A percentile compares a stretch with the other conserved stretches of the same genome.
Conservation (phyloP, 2,113 vertebrate genomes). For the Gymnocephalus cernua region DNA sequence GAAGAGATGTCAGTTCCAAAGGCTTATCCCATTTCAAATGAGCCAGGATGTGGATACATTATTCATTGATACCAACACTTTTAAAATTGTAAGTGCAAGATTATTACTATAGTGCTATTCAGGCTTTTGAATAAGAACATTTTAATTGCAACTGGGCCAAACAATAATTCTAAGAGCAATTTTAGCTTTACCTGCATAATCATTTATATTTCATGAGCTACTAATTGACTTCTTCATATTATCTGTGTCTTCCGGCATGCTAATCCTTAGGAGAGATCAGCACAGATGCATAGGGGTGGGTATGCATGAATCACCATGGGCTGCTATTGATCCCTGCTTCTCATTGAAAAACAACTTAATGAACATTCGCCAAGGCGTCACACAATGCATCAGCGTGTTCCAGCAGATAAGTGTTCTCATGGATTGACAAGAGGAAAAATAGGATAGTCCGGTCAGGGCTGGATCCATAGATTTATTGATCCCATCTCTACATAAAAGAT, state of each 20-base stretch:
- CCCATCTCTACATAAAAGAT: slow-evolving; percentile 75
- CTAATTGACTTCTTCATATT: slow-evolving; percentile 63
- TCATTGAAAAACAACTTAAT: slow-evolving; percentile 85
- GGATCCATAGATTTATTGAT: slow-evolving; percentile 84
- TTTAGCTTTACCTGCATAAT: slow-evolving; percentile 54
- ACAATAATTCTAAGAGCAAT: slow-evolving; percentile 13
- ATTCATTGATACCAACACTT: slow-evolving; percentile 23
- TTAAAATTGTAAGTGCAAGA: slow-evolving; percentile 30
- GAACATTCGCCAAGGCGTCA: slow-evolving; percentile 77
- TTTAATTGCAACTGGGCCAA: slow-evolving; percentile 25
- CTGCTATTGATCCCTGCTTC: slow-evolving; percentile 73
- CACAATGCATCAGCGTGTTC: slow-evolving; percentile 77
- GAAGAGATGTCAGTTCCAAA: slow-evolving; percentile 2
- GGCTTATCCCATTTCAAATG: slow-evolving; percentile 5
- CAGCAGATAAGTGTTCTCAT: slow-evolving; percentile 78
- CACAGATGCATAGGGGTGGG: slow-evolving; percentile 47
- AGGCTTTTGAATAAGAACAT: slow-evolving; percentile 25
- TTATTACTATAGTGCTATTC: slow-evolving; percentile 5
- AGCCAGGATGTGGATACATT: slow-evolving; percentile 9
- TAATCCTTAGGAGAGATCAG: slow-evolving; percentile 55
- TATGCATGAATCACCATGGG: slow-evolving; percentile 68
- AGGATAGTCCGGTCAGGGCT: slow-evolving; percentile 69
- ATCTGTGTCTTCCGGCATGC: slow-evolving; percentile 58
- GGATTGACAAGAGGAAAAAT: slow-evolving; percentile 76
- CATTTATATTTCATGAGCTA: slow-evolving; percentile 67